Conservation (phyloP, 2,113 vertebrate species). For the Otus sunia region DNA sequence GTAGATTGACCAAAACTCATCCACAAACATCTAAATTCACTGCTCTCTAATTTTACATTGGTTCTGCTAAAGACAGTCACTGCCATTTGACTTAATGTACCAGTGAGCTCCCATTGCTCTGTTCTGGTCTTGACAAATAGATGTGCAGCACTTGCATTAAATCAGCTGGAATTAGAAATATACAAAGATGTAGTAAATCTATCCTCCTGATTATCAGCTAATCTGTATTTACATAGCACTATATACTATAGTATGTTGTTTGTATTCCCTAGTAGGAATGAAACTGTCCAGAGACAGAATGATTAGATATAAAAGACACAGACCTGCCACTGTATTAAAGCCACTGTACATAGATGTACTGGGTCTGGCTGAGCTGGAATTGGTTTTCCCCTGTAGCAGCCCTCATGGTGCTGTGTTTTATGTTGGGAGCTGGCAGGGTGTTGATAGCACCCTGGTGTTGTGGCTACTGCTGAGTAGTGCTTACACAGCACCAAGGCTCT, state of each 20-base stretch:
- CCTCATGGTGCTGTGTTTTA: too few relatives aligned
- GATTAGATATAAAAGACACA: neutral
- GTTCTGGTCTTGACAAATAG: neutral
- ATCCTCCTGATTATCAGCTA: neutral
- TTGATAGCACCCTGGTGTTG: too few relatives aligned
- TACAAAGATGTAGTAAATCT: neutral
- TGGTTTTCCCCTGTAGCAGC: too few relatives aligned
- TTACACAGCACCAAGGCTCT: too few relatives aligned
- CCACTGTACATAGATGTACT: neutral
- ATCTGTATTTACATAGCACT: neutral
- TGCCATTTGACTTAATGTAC: neutral
- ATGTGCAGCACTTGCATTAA: neutral
- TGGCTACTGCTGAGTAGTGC: too few relatives aligned
- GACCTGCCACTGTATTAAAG: neutral
- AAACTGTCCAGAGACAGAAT: neutral
- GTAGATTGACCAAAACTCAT: neutral
- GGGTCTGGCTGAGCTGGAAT: too few relatives aligned
- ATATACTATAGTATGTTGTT: neutral
- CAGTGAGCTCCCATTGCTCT: neutral
- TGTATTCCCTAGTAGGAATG: neutral
- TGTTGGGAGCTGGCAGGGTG: too few relatives aligned
- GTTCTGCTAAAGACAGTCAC: neutral
- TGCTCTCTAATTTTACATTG: neutral
- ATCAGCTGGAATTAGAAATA: neutral
- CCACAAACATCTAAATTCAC: neutral